These are phyloP conservation scores for Catocala sponsa DNA, from an alignment of 2,888 invertebrate species.

Conservation along the genomic window DNA sequence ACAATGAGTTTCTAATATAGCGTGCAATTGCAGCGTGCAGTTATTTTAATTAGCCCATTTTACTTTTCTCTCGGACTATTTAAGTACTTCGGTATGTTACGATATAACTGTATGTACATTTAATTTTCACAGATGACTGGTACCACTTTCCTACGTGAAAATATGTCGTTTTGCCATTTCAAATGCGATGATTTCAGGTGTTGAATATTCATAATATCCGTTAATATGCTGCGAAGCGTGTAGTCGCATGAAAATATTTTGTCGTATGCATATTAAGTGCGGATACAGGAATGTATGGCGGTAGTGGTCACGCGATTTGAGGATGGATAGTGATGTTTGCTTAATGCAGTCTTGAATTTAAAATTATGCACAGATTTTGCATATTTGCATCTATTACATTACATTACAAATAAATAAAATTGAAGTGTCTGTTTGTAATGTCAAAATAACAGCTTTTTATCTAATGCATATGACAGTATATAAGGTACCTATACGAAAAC, in stretches of 20 bases:
- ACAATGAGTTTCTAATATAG: conserved; percentile 48
- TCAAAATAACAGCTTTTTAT: too few species aligned
- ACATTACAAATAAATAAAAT: too few species aligned
- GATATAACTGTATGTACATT: conserved; percentile 34
- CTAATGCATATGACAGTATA: too few species aligned
- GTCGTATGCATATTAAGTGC: conserved; percentile 18
- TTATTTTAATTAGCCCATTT: conserved; percentile 44
- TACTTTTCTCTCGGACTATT: conserved; percentile 48
- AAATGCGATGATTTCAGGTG: conserved; percentile 7
- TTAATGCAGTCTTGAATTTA: conserved; percentile 10
- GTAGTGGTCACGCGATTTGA: conserved; percentile 11
- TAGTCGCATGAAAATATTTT: conserved; percentile 33
- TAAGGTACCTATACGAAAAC: too few species aligned
- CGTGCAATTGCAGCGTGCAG: conserved; percentile 41
- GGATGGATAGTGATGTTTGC: conserved; percentile 1
- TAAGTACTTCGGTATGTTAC: conserved; percentile 38
- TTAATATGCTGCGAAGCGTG: conserved; percentile 9
- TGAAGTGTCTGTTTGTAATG: too few species aligned
- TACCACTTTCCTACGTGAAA: conserved; percentile 45
- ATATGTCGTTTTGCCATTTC: conserved; percentile 7
- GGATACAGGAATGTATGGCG: conserved; percentile 5
- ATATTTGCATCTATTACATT: too few species aligned
- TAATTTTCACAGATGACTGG: conserved; percentile 38
- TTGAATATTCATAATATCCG: conserved; percentile 37
- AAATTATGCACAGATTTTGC: neutral